Base-by-base conservation (phyloP, 1,140 invertebrate genomes). In the Drosophila azteca region DNA sequence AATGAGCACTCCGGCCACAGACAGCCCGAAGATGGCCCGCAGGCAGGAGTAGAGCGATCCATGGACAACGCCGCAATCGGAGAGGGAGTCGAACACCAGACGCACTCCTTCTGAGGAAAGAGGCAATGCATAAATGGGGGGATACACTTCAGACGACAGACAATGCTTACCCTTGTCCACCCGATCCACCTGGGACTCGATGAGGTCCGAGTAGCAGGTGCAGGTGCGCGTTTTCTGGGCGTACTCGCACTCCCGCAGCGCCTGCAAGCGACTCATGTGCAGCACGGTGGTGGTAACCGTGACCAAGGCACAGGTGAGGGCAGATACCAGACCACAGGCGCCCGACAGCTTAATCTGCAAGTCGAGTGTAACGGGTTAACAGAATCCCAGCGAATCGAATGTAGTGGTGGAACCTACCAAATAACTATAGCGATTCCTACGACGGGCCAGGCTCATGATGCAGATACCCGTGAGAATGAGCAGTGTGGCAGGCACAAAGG, bases 281-380 rank as follows among this genome's bases (percentile, higher is more conserved):
- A 98, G 95, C n/a, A 97, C 96, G 0, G 96, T 97, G 0, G 97
- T 98, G 2, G 97, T 97, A 15, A 98, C 96, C 8, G 97, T 97
- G 44, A 98, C 96, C 48, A 97, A 93, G 11, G 97, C 96, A 90
- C 96, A 97, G 1, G 96, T 95, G 35, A 97, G 92, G 1, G 96
- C 96, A 77, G 96, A 97, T 3, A 96, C 95, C 20, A 97, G 92
- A 68, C 96, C 97, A 89, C 96, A 96, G 2, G 95, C 95, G 5
- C 96, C 96, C 44, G 96, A 96, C 35, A 97, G 93, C 93, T 97
- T 97, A 75, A 97, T 96, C 96, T 97, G 24, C 0, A 50, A 6
- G 6, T 31, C 31, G 7, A 3, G 9, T 3, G 0, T 2, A 9
- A 6, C 15, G 9, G 7, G 17, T 49, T 35, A 6, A 7, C 2